phyloP scores from a whole-genome alignment of 2,113 vertebrate genomes.

The Periophthalmodon schlosseri region DNA sequence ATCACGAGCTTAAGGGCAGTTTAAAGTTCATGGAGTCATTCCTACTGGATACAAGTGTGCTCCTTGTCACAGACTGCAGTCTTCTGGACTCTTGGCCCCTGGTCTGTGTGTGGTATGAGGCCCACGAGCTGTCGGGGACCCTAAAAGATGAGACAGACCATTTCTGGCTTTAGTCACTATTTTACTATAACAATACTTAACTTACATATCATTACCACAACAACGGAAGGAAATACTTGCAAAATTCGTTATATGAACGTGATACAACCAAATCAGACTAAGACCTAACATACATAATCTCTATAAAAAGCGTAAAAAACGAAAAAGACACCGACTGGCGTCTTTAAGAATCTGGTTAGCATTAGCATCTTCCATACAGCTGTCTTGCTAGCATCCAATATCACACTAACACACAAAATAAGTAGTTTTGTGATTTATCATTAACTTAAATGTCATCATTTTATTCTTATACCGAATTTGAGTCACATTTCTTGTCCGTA shows the following conservation, averaged over 20 bases:
- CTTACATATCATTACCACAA: no score
- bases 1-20: background rate
- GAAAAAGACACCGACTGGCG: no score
- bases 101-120: slow-evolving; percentile 40
- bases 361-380: background rate
- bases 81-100: slow-evolving; percentile 21
- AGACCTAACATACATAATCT: no score
- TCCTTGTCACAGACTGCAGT: slow-evolving; percentile 20
- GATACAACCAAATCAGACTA: no score
- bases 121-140: slow-evolving; percentile 31
- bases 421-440: background rate
- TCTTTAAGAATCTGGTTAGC: background rate
- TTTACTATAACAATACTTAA: no score
- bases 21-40: background rate
- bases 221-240: no score
- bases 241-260: no score
- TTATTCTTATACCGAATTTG: slow-evolving; percentile 53
- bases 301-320: no score
- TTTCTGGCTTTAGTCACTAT: background rate
- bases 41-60: slow-evolving; percentile 53
- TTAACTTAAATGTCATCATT: background rate
- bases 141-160: slow-evolving; percentile 29
- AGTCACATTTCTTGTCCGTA: slow-evolving; percentile 39
- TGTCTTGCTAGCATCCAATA: background rate
- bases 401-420: background rate